Base-by-base conservation (phyloP, 2,113 vertebrate genomes). In the Oryzias woworae region DNA sequence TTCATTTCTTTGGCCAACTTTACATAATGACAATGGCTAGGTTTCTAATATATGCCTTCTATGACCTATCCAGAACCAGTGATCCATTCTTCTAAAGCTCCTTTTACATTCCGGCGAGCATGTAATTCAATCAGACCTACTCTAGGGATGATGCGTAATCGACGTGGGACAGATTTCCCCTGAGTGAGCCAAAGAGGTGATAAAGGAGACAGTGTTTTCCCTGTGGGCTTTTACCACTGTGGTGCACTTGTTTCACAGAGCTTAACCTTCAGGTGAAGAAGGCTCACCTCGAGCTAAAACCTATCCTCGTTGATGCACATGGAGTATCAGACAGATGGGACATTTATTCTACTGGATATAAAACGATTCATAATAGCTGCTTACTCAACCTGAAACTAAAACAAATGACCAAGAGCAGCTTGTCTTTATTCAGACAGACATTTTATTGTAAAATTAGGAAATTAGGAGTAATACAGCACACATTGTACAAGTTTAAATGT, bases 41-140 rank as follows among this genome's bases (percentile, higher is more conserved):
- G 49, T 49, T 52, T 68, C 31, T 75, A 51, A 75, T 67, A 63
- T 59, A 58, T 61, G 66, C 67, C 58, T 49, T 62, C 56, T 58
- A 23, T 65, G 58, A 69, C 71, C 73, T 57, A 67, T 66, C 64
- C 57, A 62, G 59, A 42, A 36, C 63, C 22, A 47, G 51, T 63
- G 53, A 64, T 77, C 62, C 56, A 66, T 77, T 75, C 18, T 65
- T 74, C 50, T 53, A 47, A 72, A 64, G 56, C 82, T 70, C 41
- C 72, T 83, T 82, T 82, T 74, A 80, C 83, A 84, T 88, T 86
- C 67, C 79, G 64, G 87, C 81, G 71, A 84, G 83, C 73, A 23
- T 78, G 48, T 77, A 72, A 85, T 88, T 81, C 73, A 77, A 88
- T 89, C 86, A 82, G 58, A 77, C 26, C 23, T 26, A 50, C 56